Percentiles rank a stretch among this genome's conserved stretches.
These are phyloP conservation scores for Turritopsis dohrnii DNA, from an alignment of 30 jellyfish, hydroid and myxozoan genomes.

Conservation along the genomic window DNA sequence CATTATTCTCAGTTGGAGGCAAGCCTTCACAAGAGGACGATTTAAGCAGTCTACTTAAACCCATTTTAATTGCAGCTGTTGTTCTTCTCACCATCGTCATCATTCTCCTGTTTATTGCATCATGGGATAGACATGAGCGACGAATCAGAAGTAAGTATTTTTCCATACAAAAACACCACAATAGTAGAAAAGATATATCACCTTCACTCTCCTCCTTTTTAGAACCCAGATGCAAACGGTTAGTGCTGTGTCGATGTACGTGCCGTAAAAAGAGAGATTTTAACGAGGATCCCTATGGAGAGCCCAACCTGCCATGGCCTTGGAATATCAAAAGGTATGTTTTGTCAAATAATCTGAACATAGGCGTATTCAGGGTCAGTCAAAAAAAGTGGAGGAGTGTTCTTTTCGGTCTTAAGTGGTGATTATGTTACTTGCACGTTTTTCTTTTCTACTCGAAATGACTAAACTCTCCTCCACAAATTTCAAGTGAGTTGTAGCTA, in stretches of 20 bases:
- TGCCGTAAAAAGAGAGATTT: slow-evolving; percentile 1
- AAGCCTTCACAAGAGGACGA: background rate
- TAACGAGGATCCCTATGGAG: slow-evolving; percentile 82
- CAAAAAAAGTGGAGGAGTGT: no score
- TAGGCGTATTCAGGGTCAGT: no score
- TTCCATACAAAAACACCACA: no score
- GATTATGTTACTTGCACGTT: no score
- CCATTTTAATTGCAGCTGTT: slow-evolving; percentile 63
- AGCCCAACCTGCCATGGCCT: slow-evolving; percentile 94
- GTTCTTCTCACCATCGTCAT: slow-evolving; percentile 53
- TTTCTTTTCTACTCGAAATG: no score
- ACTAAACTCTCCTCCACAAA: no score
- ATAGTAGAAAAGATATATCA: no score
- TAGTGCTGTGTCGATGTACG: slow-evolving; percentile 16
- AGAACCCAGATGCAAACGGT: slow-evolving; percentile 20
- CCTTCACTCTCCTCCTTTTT: no score
- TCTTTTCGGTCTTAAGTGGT: no score
- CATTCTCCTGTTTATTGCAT: slow-evolving; percentile 67
- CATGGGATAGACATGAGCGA: slow-evolving; percentile 85
- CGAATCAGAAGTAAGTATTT: slow-evolving; percentile 63
- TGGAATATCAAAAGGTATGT: slow-evolving; percentile 77
- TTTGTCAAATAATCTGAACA: background rate
- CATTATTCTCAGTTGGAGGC: background rate
- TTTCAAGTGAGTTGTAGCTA: no score
- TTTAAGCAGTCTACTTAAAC: slow-evolving; percentile 29